These are phyloP conservation scores for Nothobranchius furzeri DNA, from an alignment of 2,113 vertebrate species.

Conservation along the genomic window DNA sequence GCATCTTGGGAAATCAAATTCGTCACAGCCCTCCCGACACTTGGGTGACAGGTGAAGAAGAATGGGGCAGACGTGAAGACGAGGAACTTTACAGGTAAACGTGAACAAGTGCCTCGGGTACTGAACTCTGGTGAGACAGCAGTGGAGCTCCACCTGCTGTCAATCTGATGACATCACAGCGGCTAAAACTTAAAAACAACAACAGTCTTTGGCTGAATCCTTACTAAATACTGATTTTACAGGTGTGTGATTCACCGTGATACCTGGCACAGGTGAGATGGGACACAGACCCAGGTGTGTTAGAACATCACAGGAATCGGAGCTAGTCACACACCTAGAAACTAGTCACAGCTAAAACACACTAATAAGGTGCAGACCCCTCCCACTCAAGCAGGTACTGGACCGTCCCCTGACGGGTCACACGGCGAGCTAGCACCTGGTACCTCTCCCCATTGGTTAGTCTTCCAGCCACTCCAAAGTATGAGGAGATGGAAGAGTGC, in stretches of 20 bases:
- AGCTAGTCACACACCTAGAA: slow-evolving; percentile 9
- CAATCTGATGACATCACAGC: slow-evolving; percentile 7
- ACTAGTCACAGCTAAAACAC: neutral
- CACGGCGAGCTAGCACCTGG: slow-evolving; percentile 90
- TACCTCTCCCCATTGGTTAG: slow-evolving; percentile 92
- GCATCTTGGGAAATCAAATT: slow-evolving; percentile 12
- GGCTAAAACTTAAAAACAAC: neutral
- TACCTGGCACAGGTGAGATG: neutral
- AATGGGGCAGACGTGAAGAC: neutral
- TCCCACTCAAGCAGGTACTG: slow-evolving; percentile 98
- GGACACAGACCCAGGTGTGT: neutral
- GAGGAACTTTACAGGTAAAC: neutral
- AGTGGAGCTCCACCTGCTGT: neutral
- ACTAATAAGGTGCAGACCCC: slow-evolving; percentile 89
- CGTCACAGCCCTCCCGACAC: neutral
- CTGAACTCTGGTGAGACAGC: slow-evolving; percentile 9
- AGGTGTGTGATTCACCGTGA: slow-evolving; percentile 20
- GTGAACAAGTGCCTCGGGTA: neutral
- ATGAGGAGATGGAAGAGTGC: slow-evolving; percentile 94
- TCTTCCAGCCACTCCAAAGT: slow-evolving; percentile 88
- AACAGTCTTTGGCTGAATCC: slow-evolving; percentile 41
- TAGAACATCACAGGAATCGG: slow-evolving; percentile 6
- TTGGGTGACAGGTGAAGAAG: neutral
- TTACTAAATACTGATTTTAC: slow-evolving; percentile 15
- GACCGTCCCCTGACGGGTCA: slow-evolving; percentile 89